phyloP scores from a whole-genome alignment of 2,113 vertebrate genomes.

The Oryctolagus cuniculus region DNA sequence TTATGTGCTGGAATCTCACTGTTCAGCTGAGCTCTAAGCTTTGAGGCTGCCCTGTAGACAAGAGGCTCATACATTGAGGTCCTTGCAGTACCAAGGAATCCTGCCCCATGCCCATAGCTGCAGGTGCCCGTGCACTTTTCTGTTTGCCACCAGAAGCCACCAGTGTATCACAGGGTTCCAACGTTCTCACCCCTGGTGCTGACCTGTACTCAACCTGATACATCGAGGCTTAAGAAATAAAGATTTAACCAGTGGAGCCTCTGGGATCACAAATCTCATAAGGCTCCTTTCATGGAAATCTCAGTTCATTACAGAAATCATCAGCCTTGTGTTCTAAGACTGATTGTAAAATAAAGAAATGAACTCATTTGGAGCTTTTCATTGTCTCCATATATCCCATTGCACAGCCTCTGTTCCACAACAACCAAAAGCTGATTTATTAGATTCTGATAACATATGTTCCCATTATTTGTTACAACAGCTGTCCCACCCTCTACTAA shows the following conservation, averaged over 20 bases:
- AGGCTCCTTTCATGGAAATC: slow-evolving; percentile 80
- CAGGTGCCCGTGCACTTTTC: not conserved
- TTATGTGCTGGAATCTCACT: slow-evolving; percentile 49
- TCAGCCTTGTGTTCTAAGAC: slow-evolving; percentile 84
- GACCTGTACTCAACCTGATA: not conserved
- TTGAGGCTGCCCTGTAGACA: not conserved
- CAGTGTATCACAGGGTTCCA: not conserved
- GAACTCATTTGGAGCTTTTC: slow-evolving; percentile 85
- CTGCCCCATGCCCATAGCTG: not conserved
- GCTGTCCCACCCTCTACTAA: slow-evolving; percentile 84
- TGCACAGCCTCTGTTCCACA: slow-evolving; percentile 71
- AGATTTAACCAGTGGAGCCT: slow-evolving; percentile 72
- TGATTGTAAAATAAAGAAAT: slow-evolving; percentile 86
- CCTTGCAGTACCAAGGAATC: not conserved
- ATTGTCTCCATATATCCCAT: slow-evolving; percentile 79
- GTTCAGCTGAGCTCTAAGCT: not conserved
- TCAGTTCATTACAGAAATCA: slow-evolving; percentile 86
- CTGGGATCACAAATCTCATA: slow-evolving; percentile 77
- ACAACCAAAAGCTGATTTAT: slow-evolving; percentile 84
- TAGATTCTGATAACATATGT: slow-evolving; percentile 89
- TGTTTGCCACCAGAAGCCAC: not conserved
- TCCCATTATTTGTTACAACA: slow-evolving; percentile 86
- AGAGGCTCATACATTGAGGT: not conserved
- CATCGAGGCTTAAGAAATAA: slow-evolving; percentile 72
- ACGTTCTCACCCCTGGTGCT: not conserved